Evolutionary conservation across 2,797 vertebrate genomes (phyloP).

Genomic region (Eremophila alpestris): DNA sequence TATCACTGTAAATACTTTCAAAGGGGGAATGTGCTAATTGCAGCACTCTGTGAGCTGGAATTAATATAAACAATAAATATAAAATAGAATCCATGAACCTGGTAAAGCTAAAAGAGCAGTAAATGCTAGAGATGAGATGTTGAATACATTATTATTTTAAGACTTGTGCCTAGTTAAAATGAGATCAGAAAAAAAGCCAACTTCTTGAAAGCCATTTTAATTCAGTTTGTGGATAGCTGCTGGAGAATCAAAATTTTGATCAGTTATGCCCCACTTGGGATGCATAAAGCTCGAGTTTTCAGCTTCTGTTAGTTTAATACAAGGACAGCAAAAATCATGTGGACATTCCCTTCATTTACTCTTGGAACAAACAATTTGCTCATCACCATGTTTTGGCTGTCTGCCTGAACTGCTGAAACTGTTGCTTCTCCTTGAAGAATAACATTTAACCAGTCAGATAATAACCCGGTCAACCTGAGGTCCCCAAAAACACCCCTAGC

Average conservation of each 20-base stretch:
- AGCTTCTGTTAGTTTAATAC: conserved; percentile 33
- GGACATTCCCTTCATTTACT: conserved; percentile 1
- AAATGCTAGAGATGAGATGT: not conserved
- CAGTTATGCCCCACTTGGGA: not conserved
- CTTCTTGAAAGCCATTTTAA: conserved; percentile 39
- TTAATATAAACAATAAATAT: conserved; percentile 29
- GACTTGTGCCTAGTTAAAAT: conserved; percentile 9
- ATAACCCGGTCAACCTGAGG: conserved; percentile 17
- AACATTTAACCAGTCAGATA: conserved; percentile 46
- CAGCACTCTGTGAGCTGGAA: conserved; percentile 23
- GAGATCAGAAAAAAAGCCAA: not conserved
- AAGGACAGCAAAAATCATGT: conserved; percentile 41
- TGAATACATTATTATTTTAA: conserved; percentile 13
- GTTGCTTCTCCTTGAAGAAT: conserved; percentile 40
- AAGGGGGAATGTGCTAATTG: conserved; percentile 62
- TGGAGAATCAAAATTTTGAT: conserved; percentile 27
- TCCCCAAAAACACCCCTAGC: not conserved
- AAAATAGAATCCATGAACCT: not conserved
- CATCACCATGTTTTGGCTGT: conserved; percentile 25
- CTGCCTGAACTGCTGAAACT: conserved; percentile 24
- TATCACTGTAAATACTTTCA: conserved; percentile 43
- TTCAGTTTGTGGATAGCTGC: conserved; percentile 9
- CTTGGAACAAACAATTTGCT: conserved; percentile 52
- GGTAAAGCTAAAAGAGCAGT: not conserved
- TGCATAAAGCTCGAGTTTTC: conserved; percentile 27